These are phyloP conservation scores for Smittia aterrima DNA, from an alignment of 2,888 invertebrate species.

Conservation along the genomic window DNA sequence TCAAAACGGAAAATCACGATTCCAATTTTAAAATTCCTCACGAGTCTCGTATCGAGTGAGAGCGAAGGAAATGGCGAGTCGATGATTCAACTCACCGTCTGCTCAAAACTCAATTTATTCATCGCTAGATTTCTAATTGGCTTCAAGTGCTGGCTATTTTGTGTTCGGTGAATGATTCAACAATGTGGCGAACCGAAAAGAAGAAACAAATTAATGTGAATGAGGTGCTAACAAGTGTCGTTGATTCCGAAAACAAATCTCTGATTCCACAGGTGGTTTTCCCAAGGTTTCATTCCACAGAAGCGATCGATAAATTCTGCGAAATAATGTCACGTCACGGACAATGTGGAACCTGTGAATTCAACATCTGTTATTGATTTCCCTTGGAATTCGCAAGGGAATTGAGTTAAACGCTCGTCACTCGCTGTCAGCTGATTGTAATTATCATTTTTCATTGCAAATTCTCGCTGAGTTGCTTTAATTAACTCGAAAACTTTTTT, in stretches of 20 bases:
- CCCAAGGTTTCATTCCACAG: not conserved
- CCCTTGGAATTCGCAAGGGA: not conserved
- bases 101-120: not conserved
- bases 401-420: not conserved
- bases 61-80: not conserved
- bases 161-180: not conserved
- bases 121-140: not conserved
- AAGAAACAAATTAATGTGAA: not conserved
- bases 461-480: not conserved
- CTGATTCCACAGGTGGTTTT: constrained; percentile 30
- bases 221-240: constrained; percentile 3
- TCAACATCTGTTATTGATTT: constrained; percentile 7
- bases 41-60: not conserved
- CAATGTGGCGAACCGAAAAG: not conserved
- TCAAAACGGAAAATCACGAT: not conserved
- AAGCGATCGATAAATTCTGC: not conserved
- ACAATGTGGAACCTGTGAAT: not conserved
- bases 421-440: not conserved
- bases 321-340: not conserved
- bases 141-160: not conserved
- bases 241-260: constrained; percentile 8
- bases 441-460: constrained; percentile 1
- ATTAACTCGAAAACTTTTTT: not conserved
- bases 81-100: not conserved
- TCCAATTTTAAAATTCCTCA: constrained; percentile 20